These are phyloP conservation scores for Caenorhabditis sp. DNA, from an alignment of 2,888 invertebrate genomes.

Conservation along the genomic window DNA sequence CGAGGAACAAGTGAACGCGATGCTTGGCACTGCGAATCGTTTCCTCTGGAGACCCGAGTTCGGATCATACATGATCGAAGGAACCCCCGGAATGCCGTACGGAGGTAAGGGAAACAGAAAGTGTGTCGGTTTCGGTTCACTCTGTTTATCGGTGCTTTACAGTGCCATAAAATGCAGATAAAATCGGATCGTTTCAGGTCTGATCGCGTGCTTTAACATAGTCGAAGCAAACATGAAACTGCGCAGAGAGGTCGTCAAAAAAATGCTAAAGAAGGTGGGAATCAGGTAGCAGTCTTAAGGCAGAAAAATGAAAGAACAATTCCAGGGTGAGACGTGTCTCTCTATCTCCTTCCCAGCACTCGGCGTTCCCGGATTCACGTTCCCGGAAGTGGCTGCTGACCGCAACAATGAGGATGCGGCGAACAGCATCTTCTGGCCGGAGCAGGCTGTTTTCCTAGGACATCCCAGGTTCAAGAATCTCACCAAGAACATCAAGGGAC, in stretches of 20 bases:
- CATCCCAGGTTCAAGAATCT: conserved; percentile 91
- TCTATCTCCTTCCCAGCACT: conserved; percentile 94
- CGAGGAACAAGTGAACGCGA: conserved; percentile 80
- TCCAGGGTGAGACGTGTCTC: conserved; percentile 90
- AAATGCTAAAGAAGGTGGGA: conserved; percentile 74
- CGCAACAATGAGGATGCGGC: conserved; percentile 89
- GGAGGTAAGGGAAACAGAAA: conserved; percentile 72
- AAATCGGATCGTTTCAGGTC: conserved; percentile 67
- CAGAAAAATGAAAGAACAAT: conserved; percentile 2
- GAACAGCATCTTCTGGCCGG: conserved; percentile 93
- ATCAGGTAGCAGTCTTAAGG: conserved; percentile 2
- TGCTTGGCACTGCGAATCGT: conserved; percentile 80
- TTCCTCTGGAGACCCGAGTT: conserved; percentile 96
- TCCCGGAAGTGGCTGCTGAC: conserved; percentile 87
- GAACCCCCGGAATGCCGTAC: conserved; percentile 90
- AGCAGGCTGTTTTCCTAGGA: conserved; percentile 94
- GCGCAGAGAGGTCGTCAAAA: conserved; percentile 87
- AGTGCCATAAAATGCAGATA: conserved; percentile 4
- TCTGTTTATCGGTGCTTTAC: conserved; percentile 7
- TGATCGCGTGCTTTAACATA: conserved; percentile 96
- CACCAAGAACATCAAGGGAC: conserved; percentile 92
- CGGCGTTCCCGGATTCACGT: conserved; percentile 93
- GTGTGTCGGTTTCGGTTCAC: conserved; percentile 16
- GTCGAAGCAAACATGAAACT: conserved; percentile 98
- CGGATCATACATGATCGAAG: conserved; percentile 98